Conservation (phyloP, 2,888 invertebrate species). For the Pollenia labialis region DNA sequence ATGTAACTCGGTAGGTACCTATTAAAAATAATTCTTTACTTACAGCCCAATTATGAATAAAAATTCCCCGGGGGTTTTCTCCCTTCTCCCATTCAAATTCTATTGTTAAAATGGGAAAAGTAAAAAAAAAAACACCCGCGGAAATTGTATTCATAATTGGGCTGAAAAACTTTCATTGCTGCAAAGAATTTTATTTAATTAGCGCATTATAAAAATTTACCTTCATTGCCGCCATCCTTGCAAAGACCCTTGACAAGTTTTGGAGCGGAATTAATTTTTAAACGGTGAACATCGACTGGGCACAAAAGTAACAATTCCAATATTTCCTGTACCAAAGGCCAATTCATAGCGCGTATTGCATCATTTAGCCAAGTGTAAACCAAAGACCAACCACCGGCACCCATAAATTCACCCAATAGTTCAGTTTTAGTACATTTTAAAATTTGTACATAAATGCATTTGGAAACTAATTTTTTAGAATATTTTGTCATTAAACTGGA, state of each 20-base stretch:
- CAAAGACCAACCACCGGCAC: constrained; percentile 95
- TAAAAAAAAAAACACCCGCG: too few species aligned
- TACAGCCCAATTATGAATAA: too few species aligned
- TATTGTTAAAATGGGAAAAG: too few species aligned
- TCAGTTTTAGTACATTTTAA: constrained; percentile 93
- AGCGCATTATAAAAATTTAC: constrained; percentile 85
- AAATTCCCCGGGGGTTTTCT: too few species aligned
- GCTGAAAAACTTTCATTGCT: too few species aligned
- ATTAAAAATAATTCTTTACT: too few species aligned
- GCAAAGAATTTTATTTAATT: neutral
- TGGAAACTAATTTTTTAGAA: constrained; percentile 97
- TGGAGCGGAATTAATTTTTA: constrained; percentile 96
- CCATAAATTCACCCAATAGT: constrained; percentile 94
- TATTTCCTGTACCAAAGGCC: constrained; percentile 94
- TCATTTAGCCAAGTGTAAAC: constrained; percentile 96
- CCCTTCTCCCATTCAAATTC: too few species aligned
- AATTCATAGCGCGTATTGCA: constrained; percentile 92
- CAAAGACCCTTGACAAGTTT: constrained; percentile 95
- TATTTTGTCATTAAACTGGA: constrained; percentile 97
- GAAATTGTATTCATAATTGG: too few species aligned
- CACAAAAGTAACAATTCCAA: constrained; percentile 92
- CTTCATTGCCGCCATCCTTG: constrained; percentile 91
- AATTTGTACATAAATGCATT: constrained; percentile 97
- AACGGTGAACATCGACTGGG: constrained; percentile 94
- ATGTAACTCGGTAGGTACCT: too few species aligned